A percentile compares a stretch with the other conserved stretches of the same genome.
Evolutionary conservation across 2,888 invertebrate species (phyloP).

Genomic region (Nemoura dubitans): DNA sequence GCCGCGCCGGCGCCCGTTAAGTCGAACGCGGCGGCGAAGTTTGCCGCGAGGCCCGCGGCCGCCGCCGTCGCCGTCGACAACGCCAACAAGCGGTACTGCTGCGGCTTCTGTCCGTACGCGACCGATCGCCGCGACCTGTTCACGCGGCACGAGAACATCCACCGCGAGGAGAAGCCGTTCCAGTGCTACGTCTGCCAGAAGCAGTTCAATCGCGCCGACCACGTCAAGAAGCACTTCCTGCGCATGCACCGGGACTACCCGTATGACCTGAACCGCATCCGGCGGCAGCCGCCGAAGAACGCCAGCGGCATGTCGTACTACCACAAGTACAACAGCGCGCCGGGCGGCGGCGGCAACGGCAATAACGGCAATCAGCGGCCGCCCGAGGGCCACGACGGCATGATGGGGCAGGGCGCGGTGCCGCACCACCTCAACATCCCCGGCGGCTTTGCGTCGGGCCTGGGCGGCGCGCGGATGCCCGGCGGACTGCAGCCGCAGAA

Average conservation of each 20-base stretch:
- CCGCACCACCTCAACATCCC: constrained; percentile 48
- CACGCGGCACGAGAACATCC: constrained; percentile 92
- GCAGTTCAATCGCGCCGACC: constrained; percentile 93
- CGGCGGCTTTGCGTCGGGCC: constrained; percentile 40
- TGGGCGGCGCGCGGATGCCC: constrained; percentile 1
- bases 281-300: constrained; percentile 64
- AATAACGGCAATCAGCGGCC: constrained; percentile 27
- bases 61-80: constrained; percentile 39
- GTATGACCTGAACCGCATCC: constrained; percentile 85
- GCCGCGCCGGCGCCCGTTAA: constrained; percentile 22
- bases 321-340: constrained; percentile 50
- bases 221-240: constrained; percentile 92
- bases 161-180: constrained; percentile 92
- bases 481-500: constrained; percentile 49
- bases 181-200: constrained; percentile 93
- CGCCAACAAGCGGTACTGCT: constrained; percentile 72
- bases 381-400: constrained; percentile 37
- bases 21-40: neutral
- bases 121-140: constrained; percentile 91
- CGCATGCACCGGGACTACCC: constrained; percentile 91
- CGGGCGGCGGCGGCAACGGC: constrained; percentile 39
- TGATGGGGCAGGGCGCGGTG: constrained; percentile 31
- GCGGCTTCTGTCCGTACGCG: constrained; percentile 88
- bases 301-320: constrained; percentile 53
- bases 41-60: neutral